These are phyloP conservation scores for Rhingia campestris DNA, from an alignment of 2,888 invertebrate species.

Conservation along the genomic window DNA sequence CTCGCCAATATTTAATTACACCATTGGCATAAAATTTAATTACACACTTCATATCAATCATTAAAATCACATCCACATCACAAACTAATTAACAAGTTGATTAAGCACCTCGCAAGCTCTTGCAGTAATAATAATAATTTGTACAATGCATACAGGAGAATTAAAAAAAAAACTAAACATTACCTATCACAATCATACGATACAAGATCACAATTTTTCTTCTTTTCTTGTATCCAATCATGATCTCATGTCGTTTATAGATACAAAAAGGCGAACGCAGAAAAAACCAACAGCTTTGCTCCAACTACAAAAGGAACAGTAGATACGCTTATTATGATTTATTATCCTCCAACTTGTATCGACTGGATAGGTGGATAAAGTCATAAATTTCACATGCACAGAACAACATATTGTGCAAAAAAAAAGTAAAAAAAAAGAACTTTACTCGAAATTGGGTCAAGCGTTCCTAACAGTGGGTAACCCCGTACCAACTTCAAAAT, in stretches of 20 bases:
- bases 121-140: constrained; percentile 19
- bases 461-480: constrained; percentile 8
- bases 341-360: constrained; percentile 55
- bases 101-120: constrained; percentile 4
- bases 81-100: too few relatives aligned
- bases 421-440: constrained; percentile 24
- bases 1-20: too few relatives aligned
- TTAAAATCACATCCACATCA: neutral
- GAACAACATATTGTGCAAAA: constrained; percentile 41
- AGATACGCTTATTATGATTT: constrained; percentile 57
- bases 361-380: constrained; percentile 25
- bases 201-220: constrained; percentile 52
- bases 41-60: constrained; percentile 15
- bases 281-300: constrained; percentile 11
- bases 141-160: neutral
- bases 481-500: constrained; percentile 4
- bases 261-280: constrained; percentile 2
- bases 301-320: constrained; percentile 43
- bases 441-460: constrained; percentile 55
- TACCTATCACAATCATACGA: constrained; percentile 4
- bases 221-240: constrained; percentile 22
- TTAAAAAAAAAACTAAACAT: constrained; percentile 9
- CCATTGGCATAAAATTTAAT: too few relatives aligned
- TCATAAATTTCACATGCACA: constrained; percentile 35
- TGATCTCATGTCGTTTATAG: constrained; percentile 59